A percentile compares a stretch with the other conserved stretches of the same genome.
These are phyloP conservation scores for Limnodromus scolopaceus DNA, from an alignment of 2,797 vertebrate species.

Conservation along the genomic window DNA sequence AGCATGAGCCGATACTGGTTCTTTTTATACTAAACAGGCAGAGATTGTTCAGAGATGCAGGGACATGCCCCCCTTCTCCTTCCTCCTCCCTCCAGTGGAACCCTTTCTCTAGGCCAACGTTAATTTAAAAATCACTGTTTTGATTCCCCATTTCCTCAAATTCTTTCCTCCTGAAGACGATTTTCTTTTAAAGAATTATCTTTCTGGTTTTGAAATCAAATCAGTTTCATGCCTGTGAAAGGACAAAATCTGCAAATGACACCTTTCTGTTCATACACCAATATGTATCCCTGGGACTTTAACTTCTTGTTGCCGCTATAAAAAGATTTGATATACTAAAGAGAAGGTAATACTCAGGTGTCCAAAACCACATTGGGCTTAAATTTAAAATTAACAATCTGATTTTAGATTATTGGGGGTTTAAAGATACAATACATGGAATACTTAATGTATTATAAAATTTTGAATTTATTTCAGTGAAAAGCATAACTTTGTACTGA, in stretches of 20 bases:
- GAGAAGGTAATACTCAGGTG: neutral
- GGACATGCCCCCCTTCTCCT: neutral
- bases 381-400: neutral
- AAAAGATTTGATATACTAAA: neutral
- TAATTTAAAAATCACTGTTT: neutral
- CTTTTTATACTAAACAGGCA: neutral
- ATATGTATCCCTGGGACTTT: neutral
- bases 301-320: neutral
- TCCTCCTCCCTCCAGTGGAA: neutral
- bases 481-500: neutral
- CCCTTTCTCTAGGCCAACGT: neutral
- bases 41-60: neutral
- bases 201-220: neutral
- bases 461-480: neutral
- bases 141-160: neutral
- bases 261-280: neutral
- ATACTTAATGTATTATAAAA: neutral
- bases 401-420: neutral
- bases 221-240: neutral
- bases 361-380: neutral
- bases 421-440: neutral
- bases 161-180: neutral
- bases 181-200: neutral
- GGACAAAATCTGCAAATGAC: neutral
- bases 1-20: fast-evolving